These are phyloP conservation scores for Artemia sinica DNA, from an alignment of 2,888 invertebrate genomes.

Conservation along the genomic window DNA sequence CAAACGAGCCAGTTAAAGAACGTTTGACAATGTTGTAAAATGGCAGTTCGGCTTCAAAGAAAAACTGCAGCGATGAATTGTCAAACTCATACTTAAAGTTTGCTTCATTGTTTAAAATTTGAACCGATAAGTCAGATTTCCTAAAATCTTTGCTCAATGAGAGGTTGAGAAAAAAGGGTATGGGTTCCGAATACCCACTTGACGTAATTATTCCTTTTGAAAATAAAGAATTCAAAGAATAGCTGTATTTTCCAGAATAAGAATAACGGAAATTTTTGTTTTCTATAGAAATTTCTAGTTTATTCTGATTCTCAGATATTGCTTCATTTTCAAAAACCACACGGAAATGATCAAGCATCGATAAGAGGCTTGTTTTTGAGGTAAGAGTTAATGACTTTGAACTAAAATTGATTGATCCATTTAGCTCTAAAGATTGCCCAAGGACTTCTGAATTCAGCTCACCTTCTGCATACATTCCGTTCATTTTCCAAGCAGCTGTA, in stretches of 20 bases:
- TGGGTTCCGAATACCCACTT: constrained; percentile 16
- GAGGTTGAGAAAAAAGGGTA: constrained; percentile 18
- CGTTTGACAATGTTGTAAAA: constrained; percentile 23
- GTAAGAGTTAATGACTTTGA: neutral
- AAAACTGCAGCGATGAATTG: constrained; percentile 15
- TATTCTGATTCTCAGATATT: neutral
- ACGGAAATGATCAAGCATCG: neutral
- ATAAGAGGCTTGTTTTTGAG: neutral
- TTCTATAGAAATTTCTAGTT: neutral
- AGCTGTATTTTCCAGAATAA: neutral
- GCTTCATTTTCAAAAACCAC: neutral
- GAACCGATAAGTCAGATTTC: constrained; percentile 17
- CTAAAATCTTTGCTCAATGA: constrained; percentile 18
- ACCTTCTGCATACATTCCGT: neutral
- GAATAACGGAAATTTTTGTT: neutral
- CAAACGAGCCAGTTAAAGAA: constrained; percentile 23
- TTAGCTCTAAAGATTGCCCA: neutral
- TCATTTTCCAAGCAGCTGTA: neutral
- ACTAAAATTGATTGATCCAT: neutral
- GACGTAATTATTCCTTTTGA: neutral
- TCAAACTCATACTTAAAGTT: neutral
- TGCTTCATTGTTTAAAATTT: neutral
- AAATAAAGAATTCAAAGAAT: neutral
- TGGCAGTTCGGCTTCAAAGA: constrained; percentile 26
- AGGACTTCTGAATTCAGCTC: neutral